Percentiles rank a stretch among this genome's conserved stretches.
Evolutionary conservation across 2,113 vertebrate genomes (phyloP).

Genomic region (Paramisgurnus dabryanus): DNA sequence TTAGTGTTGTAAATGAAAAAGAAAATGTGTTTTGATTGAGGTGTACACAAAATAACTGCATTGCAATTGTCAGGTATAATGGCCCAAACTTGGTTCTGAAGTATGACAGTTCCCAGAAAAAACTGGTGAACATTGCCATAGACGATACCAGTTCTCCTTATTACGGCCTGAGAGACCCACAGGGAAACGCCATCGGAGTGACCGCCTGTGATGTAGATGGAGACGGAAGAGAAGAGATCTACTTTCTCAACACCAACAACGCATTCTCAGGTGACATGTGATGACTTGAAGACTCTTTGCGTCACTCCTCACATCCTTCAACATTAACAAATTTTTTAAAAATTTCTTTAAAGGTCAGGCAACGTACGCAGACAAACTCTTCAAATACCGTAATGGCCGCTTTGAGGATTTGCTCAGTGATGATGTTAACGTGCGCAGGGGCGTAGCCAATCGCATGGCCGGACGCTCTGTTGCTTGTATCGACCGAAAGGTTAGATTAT

Average conservation of each 20-base stretch:
- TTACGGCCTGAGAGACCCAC: conserved; percentile 83
- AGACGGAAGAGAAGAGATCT: conserved; percentile 92
- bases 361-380: conserved; percentile 91
- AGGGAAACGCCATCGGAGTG: conserved; percentile 91
- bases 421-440: conserved; percentile 80
- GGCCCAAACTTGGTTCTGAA: conserved; percentile 94
- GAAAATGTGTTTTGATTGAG: too few species aligned
- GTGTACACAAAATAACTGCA: background rate
- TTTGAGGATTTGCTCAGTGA: conserved; percentile 93
- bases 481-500: conserved; percentile 83
- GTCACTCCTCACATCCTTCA: background rate
- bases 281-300: background rate
- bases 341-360: conserved; percentile 77
- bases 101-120: conserved; percentile 76
- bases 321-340: background rate
- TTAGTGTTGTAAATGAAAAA: background rate
- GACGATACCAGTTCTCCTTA: conserved; percentile 84
- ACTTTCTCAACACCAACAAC: conserved; percentile 97
- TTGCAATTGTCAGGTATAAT: conserved; percentile 78
- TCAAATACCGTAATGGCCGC: conserved; percentile 89
- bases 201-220: conserved; percentile 94
- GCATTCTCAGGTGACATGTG: conserved; percentile 86
- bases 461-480: conserved; percentile 93
- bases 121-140: conserved; percentile 84
- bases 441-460: conserved; percentile 85